A percentile compares a stretch with the other conserved stretches of the same genome.
These are phyloP conservation scores for Catotricha subobsoleta DNA, from an alignment of 2,888 invertebrate genomes.

Conservation along the genomic window DNA sequence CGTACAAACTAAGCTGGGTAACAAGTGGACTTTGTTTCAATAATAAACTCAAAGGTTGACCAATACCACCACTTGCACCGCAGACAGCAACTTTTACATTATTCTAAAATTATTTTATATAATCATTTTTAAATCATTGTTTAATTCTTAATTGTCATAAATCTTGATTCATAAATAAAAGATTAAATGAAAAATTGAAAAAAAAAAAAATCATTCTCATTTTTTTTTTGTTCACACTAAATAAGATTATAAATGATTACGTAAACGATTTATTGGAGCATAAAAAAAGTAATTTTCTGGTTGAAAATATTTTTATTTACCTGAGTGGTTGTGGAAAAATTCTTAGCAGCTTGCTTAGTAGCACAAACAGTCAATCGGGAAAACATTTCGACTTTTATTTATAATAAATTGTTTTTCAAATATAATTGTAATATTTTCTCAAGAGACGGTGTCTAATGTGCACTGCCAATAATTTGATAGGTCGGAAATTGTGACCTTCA, in stretches of 20 bases:
- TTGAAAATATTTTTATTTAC: slow-evolving; percentile 20
- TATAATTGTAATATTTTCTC: too few relatives aligned
- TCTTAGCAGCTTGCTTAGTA: slow-evolving; percentile 34
- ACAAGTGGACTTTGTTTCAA: slow-evolving; percentile 80
- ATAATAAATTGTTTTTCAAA: too few relatives aligned
- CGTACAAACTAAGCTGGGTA: slow-evolving; percentile 70
- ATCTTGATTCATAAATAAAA: slow-evolving; percentile 5
- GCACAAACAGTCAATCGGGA: slow-evolving; percentile 5
- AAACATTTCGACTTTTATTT: too few relatives aligned
- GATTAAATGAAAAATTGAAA: neutral
- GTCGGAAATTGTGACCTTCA: too few relatives aligned
- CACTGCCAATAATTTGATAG: too few relatives aligned
- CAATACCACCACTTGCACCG: slow-evolving; percentile 95
- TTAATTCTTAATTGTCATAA: slow-evolving; percentile 2
- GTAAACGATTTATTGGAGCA: slow-evolving; percentile 2
- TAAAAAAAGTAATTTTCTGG: neutral
- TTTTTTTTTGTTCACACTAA: slow-evolving; percentile 3
- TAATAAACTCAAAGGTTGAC: slow-evolving; percentile 85
- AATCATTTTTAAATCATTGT: too few relatives aligned
- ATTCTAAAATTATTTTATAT: slow-evolving; percentile 34
- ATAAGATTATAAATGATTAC: slow-evolving; percentile 7
- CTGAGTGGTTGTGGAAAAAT: slow-evolving; percentile 40
- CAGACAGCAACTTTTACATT: slow-evolving; percentile 88
- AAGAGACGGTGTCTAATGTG: too few relatives aligned
- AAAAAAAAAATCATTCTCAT: slow-evolving; percentile 3